A percentile compares a stretch with the other conserved stretches of the same genome.
Conservation (phyloP, 1,140 invertebrate genomes). For the Drosophila prosaltans region DNA sequence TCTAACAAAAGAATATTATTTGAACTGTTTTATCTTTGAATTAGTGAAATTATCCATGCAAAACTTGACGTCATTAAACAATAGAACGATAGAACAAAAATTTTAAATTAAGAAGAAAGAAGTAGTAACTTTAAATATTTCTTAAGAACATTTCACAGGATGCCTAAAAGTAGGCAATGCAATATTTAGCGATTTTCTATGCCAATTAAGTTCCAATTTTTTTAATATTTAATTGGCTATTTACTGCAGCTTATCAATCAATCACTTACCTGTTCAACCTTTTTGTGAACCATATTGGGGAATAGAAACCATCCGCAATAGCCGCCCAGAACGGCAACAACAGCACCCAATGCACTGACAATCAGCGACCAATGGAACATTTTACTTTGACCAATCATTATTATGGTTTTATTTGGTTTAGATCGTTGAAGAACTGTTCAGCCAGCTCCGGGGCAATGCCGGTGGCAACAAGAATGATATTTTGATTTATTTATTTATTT, state of each 20-base stretch:
- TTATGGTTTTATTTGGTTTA: slow-evolving; percentile 13
- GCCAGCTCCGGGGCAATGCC: slow-evolving; percentile 19
- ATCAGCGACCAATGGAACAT: slow-evolving; percentile 78
- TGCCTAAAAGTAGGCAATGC: background rate
- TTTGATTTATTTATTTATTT: slow-evolving; percentile 19
- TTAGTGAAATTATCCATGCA: no score
- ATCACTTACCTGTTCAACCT: slow-evolving; percentile 83
- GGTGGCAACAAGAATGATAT: slow-evolving; percentile 19
- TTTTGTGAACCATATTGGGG: slow-evolving; percentile 81
- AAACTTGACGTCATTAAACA: no score
- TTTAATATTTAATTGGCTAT: background rate
- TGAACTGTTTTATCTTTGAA: no score
- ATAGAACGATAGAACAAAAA: no score
- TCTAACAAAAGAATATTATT: no score
- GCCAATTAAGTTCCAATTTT: background rate
- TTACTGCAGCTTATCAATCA: background rate
- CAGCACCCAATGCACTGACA: slow-evolving; percentile 68
- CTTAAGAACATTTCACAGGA: no score
- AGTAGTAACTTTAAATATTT: no score
- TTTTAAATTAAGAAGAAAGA: no score
- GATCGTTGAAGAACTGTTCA: background rate
- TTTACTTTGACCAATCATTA: slow-evolving; percentile 24
- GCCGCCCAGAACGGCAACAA: slow-evolving; percentile 72
- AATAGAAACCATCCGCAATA: slow-evolving; percentile 83
- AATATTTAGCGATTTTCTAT: background rate